A percentile compares a stretch with the other conserved stretches of the same genome.
Conservation (phyloP, 2,797 vertebrate genomes). For the Philypnodon macrostomus region DNA sequence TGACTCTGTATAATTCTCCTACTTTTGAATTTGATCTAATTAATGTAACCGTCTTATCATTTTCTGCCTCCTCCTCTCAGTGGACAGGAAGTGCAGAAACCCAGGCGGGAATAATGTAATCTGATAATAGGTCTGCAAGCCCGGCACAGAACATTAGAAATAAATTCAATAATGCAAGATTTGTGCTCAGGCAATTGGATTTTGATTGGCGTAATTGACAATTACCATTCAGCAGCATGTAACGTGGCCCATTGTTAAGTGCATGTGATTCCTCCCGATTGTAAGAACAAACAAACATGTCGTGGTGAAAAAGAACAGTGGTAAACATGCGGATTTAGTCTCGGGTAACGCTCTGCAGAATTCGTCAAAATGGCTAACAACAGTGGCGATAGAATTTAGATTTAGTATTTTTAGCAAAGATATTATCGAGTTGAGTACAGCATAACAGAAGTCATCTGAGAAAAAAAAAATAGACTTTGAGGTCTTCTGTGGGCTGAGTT, state of each 20-base stretch:
- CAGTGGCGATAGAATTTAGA: background rate
- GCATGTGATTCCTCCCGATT: conserved; percentile 49
- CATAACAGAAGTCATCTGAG: no score
- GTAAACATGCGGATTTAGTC: conserved; percentile 32
- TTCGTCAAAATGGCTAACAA: conserved; percentile 11
- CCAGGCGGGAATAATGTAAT: conserved; percentile 46
- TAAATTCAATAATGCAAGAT: conserved; percentile 63
- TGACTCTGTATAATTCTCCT: conserved; percentile 27
- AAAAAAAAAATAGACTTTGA: no score
- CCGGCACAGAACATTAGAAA: conserved; percentile 57
- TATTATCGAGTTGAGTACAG: no score
- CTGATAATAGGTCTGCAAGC: conserved; percentile 45
- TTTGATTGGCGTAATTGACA: conserved; percentile 71
- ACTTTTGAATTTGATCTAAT: conserved; percentile 39
- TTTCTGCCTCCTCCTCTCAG: conserved; percentile 35
- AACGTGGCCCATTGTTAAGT: conserved; percentile 43
- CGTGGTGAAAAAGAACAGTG: conserved; percentile 27
- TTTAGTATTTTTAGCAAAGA: no score
- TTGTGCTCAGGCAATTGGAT: conserved; percentile 63
- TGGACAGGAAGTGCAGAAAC: conserved; percentile 25
- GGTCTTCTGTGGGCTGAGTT: no score
- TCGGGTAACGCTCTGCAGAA: conserved; percentile 25
- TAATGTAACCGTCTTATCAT: conserved; percentile 47
- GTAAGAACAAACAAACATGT: conserved; percentile 45
- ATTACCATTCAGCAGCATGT: conserved; percentile 64